Percentiles rank a stretch among this genome's conserved stretches.
Evolutionary conservation across 2,113 vertebrate species (phyloP).

Genomic region (Loxodonta africana): DNA sequence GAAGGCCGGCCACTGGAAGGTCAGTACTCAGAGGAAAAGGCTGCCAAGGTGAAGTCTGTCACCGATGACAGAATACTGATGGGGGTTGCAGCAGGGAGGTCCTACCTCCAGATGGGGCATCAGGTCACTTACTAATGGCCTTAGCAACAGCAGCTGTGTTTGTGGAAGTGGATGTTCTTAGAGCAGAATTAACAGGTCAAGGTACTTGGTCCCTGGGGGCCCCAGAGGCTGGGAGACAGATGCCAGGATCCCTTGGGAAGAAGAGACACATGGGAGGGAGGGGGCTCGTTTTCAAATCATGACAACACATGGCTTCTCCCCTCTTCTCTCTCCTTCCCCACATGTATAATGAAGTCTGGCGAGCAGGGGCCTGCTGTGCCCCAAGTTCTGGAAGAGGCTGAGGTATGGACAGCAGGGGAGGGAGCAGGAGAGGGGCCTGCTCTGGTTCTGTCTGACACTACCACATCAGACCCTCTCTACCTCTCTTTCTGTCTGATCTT

Average conservation of each 20-base stretch:
- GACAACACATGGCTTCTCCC: background rate
- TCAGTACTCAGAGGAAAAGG: too few species aligned
- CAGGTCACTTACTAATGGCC: background rate
- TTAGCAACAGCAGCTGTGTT: background rate
- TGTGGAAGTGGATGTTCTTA: background rate
- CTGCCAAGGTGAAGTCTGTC: background rate
- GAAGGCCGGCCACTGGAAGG: fast-evolving
- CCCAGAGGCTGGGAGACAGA: background rate
- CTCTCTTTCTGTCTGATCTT: background rate
- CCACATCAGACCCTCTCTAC: too few species aligned
- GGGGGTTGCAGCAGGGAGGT: background rate
- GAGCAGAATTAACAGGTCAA: background rate
- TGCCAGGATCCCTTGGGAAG: background rate
- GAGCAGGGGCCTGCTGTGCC: background rate
- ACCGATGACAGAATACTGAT: fast-evolving
- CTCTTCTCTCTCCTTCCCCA: background rate
- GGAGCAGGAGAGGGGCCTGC: background rate
- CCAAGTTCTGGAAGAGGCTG: background rate
- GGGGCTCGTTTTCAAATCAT: background rate
- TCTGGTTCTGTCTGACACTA: background rate
- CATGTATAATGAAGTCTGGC: too few species aligned
- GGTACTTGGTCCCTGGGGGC: background rate
- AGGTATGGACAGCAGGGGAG: fast-evolving
- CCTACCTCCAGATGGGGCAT: background rate
- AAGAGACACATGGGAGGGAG: too few species aligned